Evolutionary conservation across 2,888 invertebrate species (phyloP).

Genomic region (Amblyteles armatorius): DNA sequence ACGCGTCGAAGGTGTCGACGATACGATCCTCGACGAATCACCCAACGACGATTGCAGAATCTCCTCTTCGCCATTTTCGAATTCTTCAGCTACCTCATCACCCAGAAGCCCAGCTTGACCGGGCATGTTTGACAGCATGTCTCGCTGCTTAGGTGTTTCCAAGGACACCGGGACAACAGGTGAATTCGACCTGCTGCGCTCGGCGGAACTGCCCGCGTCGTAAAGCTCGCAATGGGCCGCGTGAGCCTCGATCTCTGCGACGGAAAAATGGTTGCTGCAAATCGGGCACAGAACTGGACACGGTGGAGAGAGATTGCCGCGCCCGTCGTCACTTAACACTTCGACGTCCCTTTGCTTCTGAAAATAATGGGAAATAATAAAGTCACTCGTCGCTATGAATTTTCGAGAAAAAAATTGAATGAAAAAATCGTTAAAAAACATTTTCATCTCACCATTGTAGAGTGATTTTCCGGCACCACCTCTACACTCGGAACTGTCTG

Average conservation of each 20-base stretch:
- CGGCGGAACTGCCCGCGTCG: constrained; percentile 47
- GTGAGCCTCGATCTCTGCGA: constrained; percentile 75
- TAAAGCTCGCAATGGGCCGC: constrained; percentile 77
- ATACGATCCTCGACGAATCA: constrained; percentile 59
- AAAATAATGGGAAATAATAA: not conserved
- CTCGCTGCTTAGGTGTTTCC: not conserved
- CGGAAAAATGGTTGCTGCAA: constrained; percentile 74
- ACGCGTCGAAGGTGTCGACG: constrained; percentile 28
- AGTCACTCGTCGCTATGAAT: not conserved
- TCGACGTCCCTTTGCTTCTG: constrained; percentile 7
- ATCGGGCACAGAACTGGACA: constrained; percentile 75
- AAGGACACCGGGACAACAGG: constrained; percentile 52
- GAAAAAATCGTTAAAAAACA: not conserved
- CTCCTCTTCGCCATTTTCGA: constrained; percentile 59
- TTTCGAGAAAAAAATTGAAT: not conserved
- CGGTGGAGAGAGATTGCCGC: constrained; percentile 28
- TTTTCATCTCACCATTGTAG: constrained; percentile 32
- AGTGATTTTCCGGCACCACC: constrained; percentile 1
- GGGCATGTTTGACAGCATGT: constrained; percentile 47
- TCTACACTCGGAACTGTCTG: not conserved
- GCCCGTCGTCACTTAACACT: constrained; percentile 38
- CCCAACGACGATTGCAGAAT: constrained; percentile 26
- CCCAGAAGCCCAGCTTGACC: constrained; percentile 59
- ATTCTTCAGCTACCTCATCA: constrained; percentile 66
- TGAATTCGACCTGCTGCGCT: constrained; percentile 51